Base-by-base conservation (phyloP, 2,888 invertebrate species). In the Lysandra coridon region DNA sequence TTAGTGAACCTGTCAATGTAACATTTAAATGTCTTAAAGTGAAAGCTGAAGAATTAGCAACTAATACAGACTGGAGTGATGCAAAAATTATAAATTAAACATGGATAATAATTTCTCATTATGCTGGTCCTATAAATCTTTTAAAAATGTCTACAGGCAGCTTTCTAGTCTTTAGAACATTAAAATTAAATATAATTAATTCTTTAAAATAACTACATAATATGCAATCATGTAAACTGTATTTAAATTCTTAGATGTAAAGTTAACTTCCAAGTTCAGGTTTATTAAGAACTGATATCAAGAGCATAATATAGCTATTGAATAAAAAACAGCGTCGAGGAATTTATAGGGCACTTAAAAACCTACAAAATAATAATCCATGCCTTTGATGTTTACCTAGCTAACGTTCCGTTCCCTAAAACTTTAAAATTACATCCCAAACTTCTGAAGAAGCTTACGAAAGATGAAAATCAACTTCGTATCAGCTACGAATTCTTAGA, bases 1-100 rank as follows among this genome's bases (percentile, higher is more conserved):
- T 44, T 30, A 23, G 4, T 30, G 12, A 49, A 44, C 12, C 30
- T 44, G 44, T 49, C 74, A n/a, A 49, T 49, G 44, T 30, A 49
- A 75, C 49, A 75, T 75, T 44, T 75, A 49, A 75, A 49, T 49
- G 44, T 23, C 40, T 74, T 12, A 4, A 49, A 75, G 75, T 75
- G 75, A 75, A 75, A 75, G 49, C 75, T 75, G 49, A 40, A 23
- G 49, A 75, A 75, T 44, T 75, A 30, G 23, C n/a, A 17, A 12
- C 49, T 75, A 49, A 75, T 49, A 49, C n/a, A 12, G 12, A 75
- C 44, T 75, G 49, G 23, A 49, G 75, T 75, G 49, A 49, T 75
- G 44, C 49, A 75, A 75, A 75, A 49, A 44, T 74, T 44, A 30
- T 49, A 49, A 23, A 44, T 75, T 23, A 23, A 75, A 49, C 30